A percentile compares a stretch with the other conserved stretches of the same genome.
These are phyloP conservation scores for Epsilonema sp. DNA, from an alignment of 2,888 invertebrate genomes.

Conservation along the genomic window DNA sequence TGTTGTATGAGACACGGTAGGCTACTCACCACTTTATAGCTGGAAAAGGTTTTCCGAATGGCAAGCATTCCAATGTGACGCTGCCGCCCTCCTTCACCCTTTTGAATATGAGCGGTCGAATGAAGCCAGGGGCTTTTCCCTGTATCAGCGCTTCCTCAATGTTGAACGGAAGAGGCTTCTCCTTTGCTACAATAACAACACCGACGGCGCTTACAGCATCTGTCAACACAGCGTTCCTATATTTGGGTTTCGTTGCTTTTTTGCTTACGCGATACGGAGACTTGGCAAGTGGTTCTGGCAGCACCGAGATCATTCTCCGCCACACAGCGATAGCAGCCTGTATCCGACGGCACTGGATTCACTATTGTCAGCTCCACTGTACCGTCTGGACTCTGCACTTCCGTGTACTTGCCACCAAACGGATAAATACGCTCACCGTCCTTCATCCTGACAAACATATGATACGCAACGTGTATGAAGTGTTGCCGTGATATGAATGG, in stretches of 20 bases:
- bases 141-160: conserved; percentile 12
- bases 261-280: conserved; percentile 19
- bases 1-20: too few species aligned
- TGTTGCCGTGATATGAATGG: conserved; percentile 12
- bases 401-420: conserved; percentile 48
- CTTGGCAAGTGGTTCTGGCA: conserved; percentile 22
- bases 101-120: conserved; percentile 23
- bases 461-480: neutral
- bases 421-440: conserved; percentile 55
- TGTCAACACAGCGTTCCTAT: too few species aligned
- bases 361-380: conserved; percentile 55
- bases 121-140: conserved; percentile 29
- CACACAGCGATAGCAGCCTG: conserved; percentile 50
- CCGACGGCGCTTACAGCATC: too few species aligned
- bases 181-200: conserved; percentile 10
- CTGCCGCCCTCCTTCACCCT: conserved; percentile 14
- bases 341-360: conserved; percentile 53
- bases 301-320: conserved; percentile 24
- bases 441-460: conserved; percentile 44
- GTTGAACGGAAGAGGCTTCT: neutral
- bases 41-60: conserved; percentile 28
- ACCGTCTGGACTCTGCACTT: conserved; percentile 48
- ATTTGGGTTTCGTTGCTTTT: too few species aligned
- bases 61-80: conserved; percentile 23
- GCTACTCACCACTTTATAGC: conserved; percentile 20